Conservation (phyloP, 2,113 vertebrate genomes). For the Thunnus thynnus region DNA sequence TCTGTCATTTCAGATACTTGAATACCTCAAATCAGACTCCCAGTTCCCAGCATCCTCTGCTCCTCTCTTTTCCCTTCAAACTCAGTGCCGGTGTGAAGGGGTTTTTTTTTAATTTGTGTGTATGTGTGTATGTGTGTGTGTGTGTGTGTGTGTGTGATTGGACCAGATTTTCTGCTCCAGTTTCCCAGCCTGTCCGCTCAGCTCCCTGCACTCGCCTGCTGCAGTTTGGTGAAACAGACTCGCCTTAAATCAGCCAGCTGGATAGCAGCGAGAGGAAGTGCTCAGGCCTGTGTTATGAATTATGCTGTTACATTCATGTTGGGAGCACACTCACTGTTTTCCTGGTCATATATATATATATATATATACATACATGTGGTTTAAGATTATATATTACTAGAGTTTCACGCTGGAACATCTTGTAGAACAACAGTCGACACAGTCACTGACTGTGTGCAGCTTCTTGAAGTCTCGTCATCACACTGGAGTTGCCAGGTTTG, state of each 20-base stretch:
- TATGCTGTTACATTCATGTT: constrained; percentile 8
- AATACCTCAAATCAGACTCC: neutral
- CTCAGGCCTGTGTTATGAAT: constrained; percentile 28
- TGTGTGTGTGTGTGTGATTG: constrained; percentile 63
- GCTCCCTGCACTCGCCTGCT: constrained; percentile 32
- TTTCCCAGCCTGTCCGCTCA: constrained; percentile 66
- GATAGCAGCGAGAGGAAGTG: constrained; percentile 40
- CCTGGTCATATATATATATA: no score
- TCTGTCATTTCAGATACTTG: constrained; percentile 26
- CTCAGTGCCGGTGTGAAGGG: constrained; percentile 7
- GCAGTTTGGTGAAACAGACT: constrained; percentile 51
- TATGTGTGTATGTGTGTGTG: constrained; percentile 34
- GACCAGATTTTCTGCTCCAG: constrained; percentile 84
- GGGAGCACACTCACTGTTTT: neutral
- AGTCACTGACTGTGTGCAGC: no score
- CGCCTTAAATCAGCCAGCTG: constrained; percentile 61
- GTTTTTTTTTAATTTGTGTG: neutral
- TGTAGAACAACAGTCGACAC: no score
- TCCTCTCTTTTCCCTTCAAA: constrained; percentile 25
- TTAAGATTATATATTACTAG: no score
- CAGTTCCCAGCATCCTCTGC: constrained; percentile 62
- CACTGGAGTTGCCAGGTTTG: no score
- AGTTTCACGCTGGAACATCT: no score
- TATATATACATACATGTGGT: no score
- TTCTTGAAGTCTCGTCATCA: no score